These are phyloP conservation scores for Conomelus anceps DNA, from an alignment of 2,888 invertebrate species.

Conservation along the genomic window DNA sequence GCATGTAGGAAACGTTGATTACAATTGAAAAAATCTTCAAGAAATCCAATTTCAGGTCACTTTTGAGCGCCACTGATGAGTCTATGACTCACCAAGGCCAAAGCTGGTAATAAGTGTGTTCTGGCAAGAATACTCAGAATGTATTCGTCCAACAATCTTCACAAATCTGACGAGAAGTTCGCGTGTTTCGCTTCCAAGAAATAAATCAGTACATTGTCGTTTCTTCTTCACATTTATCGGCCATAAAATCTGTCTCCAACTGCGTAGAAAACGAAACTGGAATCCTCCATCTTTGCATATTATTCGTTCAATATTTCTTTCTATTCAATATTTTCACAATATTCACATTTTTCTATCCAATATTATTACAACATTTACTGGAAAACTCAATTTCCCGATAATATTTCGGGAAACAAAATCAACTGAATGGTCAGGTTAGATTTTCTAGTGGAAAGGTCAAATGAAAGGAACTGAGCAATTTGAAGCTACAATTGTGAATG, in stretches of 20 bases:
- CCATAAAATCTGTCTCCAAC: slow-evolving; percentile 1
- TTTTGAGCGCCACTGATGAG: too few relatives aligned
- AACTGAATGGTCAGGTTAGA: too few relatives aligned
- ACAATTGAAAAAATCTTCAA: not conserved
- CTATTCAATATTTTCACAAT: too few relatives aligned
- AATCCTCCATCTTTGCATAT: too few relatives aligned
- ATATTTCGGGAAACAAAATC: not conserved
- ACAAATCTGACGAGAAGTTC: not conserved
- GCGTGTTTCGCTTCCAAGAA: not conserved
- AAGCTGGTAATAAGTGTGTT: not conserved
- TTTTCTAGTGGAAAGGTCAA: not conserved
- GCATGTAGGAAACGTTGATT: not conserved
- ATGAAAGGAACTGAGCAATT: not conserved
- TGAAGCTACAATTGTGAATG: not conserved
- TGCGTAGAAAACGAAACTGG: not conserved
- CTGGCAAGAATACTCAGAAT: not conserved
- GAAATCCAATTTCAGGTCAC: not conserved
- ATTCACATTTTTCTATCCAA: too few relatives aligned
- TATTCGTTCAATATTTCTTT: too few relatives aligned
- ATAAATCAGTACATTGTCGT: slow-evolving; percentile 1
- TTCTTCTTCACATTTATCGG: not conserved
- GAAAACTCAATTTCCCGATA: too few relatives aligned
- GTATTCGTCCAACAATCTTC: not conserved
- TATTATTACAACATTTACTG: not conserved
- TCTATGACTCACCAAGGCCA: not conserved